A percentile compares a stretch with the other conserved stretches of the same genome.
phyloP scores from a whole-genome alignment of 2,888 invertebrate genomes.

The Acleris laterana region DNA sequence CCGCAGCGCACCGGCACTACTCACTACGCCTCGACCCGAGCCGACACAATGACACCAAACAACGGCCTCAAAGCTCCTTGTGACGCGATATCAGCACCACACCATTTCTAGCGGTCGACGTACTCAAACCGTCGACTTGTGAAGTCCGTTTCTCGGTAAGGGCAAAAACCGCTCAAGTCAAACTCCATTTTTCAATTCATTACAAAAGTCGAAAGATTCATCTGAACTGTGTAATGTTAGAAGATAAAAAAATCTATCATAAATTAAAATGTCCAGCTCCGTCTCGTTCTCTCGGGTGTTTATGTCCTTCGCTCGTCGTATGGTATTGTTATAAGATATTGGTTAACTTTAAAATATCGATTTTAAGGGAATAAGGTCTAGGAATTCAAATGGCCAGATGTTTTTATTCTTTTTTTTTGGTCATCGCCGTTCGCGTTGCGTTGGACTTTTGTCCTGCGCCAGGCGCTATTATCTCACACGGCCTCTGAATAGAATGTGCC shows the following conservation, averaged over 20 bases:
- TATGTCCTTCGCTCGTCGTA: constrained; percentile 63
- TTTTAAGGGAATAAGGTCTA: constrained; percentile 67
- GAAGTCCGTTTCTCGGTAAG: constrained; percentile 81
- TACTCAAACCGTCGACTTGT: constrained; percentile 71
- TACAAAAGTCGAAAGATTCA: constrained; percentile 80
- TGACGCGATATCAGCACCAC: constrained; percentile 69
- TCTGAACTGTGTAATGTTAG: constrained; percentile 69
- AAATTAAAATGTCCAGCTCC: constrained; percentile 80
- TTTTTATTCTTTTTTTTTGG: constrained; percentile 67
- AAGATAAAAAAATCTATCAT: constrained; percentile 74
- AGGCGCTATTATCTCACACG: constrained; percentile 76
- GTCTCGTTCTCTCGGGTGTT: constrained; percentile 54
- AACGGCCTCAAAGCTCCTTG: constrained; percentile 70
- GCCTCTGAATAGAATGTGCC: constrained; percentile 68
- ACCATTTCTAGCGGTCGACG: constrained; percentile 63
- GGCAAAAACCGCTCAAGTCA: constrained; percentile 72
- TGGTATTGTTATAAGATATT: constrained; percentile 69
- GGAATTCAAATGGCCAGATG: constrained; percentile 78
- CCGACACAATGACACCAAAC: constrained; percentile 66
- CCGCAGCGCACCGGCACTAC: constrained; percentile 62
- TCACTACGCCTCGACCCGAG: constrained; percentile 40
- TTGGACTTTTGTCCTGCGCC: constrained; percentile 77
- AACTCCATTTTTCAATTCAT: constrained; percentile 79
- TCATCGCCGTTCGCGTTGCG: constrained; percentile 68
- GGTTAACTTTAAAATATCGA: constrained; percentile 78